Evolutionary conservation across 2,888 invertebrate species (phyloP).

Genomic region (Dryadula phaetusa): DNA sequence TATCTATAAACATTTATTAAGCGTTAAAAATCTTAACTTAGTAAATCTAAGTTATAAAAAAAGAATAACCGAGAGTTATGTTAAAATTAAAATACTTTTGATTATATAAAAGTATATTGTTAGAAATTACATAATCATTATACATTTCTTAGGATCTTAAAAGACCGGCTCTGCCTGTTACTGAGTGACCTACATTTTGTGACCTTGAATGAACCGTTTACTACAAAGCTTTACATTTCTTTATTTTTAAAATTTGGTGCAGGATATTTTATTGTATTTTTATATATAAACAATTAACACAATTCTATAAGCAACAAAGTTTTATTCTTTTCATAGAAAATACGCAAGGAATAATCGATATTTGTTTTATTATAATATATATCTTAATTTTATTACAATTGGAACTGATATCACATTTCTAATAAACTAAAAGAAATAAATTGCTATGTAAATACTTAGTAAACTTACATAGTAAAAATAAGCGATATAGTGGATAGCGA

Average conservation of each 20-base stretch:
- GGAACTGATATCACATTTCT: conserved; percentile 3
- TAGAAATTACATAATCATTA: background rate
- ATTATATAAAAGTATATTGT: background rate
- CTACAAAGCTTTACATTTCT: conserved; percentile 15
- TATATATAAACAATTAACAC: too few species aligned
- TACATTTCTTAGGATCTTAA: background rate
- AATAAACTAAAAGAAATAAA: background rate
- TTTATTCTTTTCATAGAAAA: too few species aligned
- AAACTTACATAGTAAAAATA: background rate
- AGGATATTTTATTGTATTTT: background rate
- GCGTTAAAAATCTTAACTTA: too few species aligned
- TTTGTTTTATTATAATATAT: background rate
- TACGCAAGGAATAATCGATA: too few species aligned
- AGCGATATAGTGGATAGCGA: too few species aligned
- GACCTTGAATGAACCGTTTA: conserved; percentile 56
- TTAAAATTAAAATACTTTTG: too few species aligned
- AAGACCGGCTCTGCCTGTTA: conserved; percentile 17
- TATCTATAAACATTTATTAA: too few species aligned
- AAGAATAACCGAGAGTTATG: too few species aligned
- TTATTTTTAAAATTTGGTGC: conserved; percentile 15
- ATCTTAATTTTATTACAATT: background rate
- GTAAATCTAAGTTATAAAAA: too few species aligned
- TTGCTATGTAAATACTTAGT: background rate
- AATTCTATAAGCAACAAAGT: too few species aligned
- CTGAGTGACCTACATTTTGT: conserved; percentile 46